These are phyloP conservation scores for Busarellus nigricollis DNA, from an alignment of 2,797 vertebrate species.

Conservation along the genomic window DNA sequence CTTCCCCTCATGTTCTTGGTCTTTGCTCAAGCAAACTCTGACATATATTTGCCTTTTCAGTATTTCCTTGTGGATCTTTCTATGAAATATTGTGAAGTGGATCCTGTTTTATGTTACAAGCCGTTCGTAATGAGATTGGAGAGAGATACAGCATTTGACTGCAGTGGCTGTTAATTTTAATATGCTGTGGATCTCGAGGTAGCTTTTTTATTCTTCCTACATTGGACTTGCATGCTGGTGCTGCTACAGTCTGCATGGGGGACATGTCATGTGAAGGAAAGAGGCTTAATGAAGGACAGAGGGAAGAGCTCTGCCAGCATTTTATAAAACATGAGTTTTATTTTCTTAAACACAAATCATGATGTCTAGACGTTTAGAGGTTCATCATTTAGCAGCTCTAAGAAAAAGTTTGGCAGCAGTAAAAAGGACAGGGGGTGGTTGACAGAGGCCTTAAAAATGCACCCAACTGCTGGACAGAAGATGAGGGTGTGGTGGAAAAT, in stretches of 20 bases:
- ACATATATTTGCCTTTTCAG: not conserved
- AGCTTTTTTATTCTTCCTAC: conserved; percentile 58
- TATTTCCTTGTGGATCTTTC: conserved; percentile 22
- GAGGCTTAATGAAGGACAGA: conserved; percentile 43
- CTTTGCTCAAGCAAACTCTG: not conserved
- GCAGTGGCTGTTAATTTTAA: conserved; percentile 68
- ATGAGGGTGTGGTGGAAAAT: not conserved
- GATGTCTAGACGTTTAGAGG: conserved; percentile 37
- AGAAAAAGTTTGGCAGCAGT: conserved; percentile 22
- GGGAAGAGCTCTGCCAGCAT: conserved; percentile 23
- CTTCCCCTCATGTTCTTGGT: not conserved
- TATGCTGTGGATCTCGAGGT: conserved; percentile 59
- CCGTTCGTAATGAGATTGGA: conserved; percentile 65
- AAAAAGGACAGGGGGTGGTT: not conserved
- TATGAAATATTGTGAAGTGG: conserved; percentile 42
- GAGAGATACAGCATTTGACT: conserved; percentile 72
- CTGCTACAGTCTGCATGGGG: not conserved
- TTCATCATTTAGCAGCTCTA: conserved; percentile 55
- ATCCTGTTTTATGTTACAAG: conserved; percentile 68
- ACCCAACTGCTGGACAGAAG: not conserved
- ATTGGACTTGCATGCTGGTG: not conserved
- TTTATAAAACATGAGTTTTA: conserved; percentile 65
- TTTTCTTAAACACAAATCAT: conserved; percentile 61
- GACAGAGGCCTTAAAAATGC: not conserved
- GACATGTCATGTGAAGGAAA: not conserved